phyloP scores from a whole-genome alignment of 1,140 invertebrate genomes.

The Maconellicoccus hirsutus region DNA sequence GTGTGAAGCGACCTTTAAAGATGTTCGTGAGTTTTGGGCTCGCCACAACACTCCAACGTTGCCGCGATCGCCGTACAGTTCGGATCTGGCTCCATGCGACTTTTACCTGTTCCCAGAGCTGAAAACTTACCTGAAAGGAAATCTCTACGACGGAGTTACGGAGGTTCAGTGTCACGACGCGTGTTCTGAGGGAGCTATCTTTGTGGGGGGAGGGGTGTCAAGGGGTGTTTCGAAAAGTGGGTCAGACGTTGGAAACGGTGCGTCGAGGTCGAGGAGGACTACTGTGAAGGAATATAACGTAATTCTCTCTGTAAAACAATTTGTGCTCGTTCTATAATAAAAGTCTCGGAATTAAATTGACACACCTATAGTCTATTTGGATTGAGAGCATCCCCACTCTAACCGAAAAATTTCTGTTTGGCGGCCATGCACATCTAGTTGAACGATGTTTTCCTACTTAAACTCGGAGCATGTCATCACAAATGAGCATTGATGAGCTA shows the following conservation, averaged over 20 bases:
- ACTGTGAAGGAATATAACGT: constrained; percentile 10
- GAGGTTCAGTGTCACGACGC: constrained; percentile 26
- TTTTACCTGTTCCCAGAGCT: constrained; percentile 31
- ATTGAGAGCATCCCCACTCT: no score
- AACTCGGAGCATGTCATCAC: no score
- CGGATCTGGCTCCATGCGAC: constrained; percentile 30
- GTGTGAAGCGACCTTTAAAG: no score
- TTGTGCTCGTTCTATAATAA: neutral
- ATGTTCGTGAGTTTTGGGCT: constrained; percentile 28
- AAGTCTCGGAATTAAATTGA: constrained; percentile 24
- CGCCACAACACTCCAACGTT: constrained; percentile 27
- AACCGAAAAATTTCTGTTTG: no score
- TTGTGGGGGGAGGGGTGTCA: neutral
- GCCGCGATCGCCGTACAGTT: constrained; percentile 31
- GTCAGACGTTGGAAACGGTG: neutral
- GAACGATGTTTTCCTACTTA: no score
- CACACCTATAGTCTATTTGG: no score
- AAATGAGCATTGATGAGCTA: no score
- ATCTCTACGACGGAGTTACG: constrained; percentile 26
- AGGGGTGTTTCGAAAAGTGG: constrained; percentile 14
- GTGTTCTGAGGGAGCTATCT: constrained; percentile 17
- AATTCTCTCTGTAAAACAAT: neutral
- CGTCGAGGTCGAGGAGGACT: neutral
- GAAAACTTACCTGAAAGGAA: constrained; percentile 29
- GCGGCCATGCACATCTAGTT: no score